Conservation (phyloP, 2,797 vertebrate species). For the Rhodeus uyekii region DNA sequence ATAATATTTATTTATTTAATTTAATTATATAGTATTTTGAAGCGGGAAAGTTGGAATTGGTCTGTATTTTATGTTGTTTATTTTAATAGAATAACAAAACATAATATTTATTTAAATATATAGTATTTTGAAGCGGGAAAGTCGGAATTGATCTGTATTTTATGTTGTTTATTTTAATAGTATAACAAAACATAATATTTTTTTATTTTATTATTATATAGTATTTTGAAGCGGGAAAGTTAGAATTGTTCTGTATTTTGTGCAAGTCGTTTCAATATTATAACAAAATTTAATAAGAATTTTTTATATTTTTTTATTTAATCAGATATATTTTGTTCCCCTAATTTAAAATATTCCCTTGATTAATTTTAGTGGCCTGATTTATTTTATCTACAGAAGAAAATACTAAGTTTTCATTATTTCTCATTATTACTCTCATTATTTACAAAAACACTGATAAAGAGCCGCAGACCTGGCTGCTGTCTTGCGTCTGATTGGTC, state of each 20-base stretch:
- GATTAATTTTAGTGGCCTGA: neutral
- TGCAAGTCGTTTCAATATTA: neutral
- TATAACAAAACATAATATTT: neutral
- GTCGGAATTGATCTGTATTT: neutral
- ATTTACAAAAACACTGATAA: conserved; percentile 9
- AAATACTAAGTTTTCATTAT: neutral
- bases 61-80: neutral
- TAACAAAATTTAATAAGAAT: neutral
- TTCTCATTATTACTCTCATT: neutral
- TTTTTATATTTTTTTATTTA: too few relatives aligned
- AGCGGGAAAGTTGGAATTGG: neutral
- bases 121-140: neutral
- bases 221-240: neutral
- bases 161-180: neutral
- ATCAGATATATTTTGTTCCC: neutral
- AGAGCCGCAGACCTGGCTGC: conserved; percentile 74
- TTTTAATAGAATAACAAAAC: neutral
- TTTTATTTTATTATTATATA: neutral
- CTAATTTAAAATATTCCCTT: neutral
- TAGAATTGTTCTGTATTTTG: neutral
- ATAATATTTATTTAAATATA: neutral
- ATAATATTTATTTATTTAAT: neutral
- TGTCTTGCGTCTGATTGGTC: conserved; percentile 78
- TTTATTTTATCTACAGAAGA: neutral
- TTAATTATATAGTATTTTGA: neutral